Evolutionary conservation across 2,113 vertebrate species (phyloP).

Genomic region (Erpornis zantholeuca): DNA sequence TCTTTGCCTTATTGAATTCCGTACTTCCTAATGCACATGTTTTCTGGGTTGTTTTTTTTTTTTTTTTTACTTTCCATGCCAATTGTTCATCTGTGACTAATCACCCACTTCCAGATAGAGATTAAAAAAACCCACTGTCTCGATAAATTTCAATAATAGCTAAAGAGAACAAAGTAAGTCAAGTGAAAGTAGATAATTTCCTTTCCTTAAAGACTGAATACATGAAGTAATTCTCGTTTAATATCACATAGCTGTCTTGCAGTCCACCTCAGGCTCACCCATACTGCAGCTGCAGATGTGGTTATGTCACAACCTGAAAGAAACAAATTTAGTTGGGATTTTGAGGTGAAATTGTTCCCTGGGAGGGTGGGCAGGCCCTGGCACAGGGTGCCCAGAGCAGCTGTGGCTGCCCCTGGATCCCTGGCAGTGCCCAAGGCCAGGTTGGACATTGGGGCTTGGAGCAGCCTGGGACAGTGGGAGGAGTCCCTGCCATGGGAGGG

Average conservation of each 20-base stretch:
- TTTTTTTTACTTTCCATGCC: neutral
- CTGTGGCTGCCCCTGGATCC: neutral
- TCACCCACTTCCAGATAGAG: neutral
- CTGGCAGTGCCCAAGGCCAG: neutral
- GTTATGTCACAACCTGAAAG: neutral
- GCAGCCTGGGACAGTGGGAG: rapidly evolving
- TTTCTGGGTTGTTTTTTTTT: neutral
- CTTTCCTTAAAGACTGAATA: neutral
- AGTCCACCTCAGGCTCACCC: neutral
- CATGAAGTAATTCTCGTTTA: neutral
- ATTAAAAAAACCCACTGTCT: neutral
- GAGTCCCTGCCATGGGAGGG: neutral
- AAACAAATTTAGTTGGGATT: neutral
- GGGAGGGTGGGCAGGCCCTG: neutral
- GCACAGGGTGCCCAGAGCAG: neutral
- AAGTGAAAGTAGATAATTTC: neutral
- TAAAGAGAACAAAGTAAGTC: neutral
- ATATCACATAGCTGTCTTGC: rapidly evolving
- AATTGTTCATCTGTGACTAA: neutral
- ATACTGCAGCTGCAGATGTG: neutral
- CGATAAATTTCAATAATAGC: neutral
- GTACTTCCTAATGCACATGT: neutral
- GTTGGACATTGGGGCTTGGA: neutral
- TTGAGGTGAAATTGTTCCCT: neutral
- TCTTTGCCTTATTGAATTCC: neutral